A percentile compares a stretch with the other conserved stretches of the same genome.
phyloP scores from a whole-genome alignment of 2,888 invertebrate genomes.

The Falcaria lacertinaria region DNA sequence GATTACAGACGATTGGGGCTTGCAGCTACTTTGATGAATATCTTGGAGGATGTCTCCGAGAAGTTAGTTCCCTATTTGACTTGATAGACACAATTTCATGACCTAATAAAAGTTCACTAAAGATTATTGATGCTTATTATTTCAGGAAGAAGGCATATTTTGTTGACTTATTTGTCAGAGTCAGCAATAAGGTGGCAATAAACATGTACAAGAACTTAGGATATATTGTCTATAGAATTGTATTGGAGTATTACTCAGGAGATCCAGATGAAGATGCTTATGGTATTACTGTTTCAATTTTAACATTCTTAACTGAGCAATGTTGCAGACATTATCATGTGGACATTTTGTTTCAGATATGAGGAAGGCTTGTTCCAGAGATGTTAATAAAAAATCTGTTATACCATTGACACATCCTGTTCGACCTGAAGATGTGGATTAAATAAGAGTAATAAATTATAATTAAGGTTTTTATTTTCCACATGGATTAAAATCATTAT shows the following conservation, averaged over 20 bases:
- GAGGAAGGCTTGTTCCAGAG: conserved; percentile 97
- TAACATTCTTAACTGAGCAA: too few species aligned
- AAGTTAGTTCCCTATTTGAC: too few species aligned
- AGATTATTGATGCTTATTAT: conserved; percentile 24
- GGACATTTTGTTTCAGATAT: conserved; percentile 87
- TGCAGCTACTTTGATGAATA: conserved; percentile 95
- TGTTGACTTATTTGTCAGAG: conserved; percentile 98
- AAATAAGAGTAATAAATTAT: conserved; percentile 21
- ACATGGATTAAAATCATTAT: background rate
- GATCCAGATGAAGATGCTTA: conserved; percentile 99
- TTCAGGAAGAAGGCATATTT: conserved; percentile 96
- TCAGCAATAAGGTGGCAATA: conserved; percentile 98
- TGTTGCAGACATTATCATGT: background rate
- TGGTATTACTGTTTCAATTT: conserved; percentile 78
- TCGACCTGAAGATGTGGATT: conserved; percentile 95
- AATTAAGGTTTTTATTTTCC: conserved; percentile 4
- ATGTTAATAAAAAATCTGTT: conserved; percentile 94
- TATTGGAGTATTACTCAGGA: conserved; percentile 98
- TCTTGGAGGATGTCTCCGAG: conserved; percentile 97
- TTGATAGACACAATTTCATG: too few species aligned
- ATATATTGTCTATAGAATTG: conserved; percentile 97
- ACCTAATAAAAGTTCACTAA: background rate
- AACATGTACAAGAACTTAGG: conserved; percentile 98
- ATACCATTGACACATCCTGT: conserved; percentile 97
- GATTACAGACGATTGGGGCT: conserved; percentile 95